Percentiles rank a stretch among this genome's conserved stretches.
Conservation (phyloP, 2,888 invertebrate species). For the Lissonota sp. region DNA sequence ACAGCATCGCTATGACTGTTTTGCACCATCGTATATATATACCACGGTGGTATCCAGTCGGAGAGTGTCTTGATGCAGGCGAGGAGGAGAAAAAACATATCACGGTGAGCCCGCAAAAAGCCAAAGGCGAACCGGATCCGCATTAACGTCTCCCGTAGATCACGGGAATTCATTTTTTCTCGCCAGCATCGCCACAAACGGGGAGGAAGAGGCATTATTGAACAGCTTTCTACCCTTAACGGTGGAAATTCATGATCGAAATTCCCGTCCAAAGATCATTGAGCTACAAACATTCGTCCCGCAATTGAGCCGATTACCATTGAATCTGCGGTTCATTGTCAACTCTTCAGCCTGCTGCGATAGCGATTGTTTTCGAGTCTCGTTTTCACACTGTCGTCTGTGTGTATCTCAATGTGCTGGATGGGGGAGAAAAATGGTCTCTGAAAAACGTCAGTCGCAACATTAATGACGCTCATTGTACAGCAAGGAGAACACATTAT, state of each 20-base stretch:
- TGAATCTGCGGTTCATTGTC: not conserved
- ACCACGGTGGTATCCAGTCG: not conserved
- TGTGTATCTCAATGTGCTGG: not conserved
- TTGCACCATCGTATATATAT: constrained; percentile 2
- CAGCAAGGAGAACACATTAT: constrained; percentile 5
- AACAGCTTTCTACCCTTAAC: too few species aligned
- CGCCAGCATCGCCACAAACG: too few species aligned
- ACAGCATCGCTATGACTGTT: not conserved
- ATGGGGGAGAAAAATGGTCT: not conserved
- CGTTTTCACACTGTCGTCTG: too few species aligned
- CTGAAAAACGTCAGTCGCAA: not conserved
- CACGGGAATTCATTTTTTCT: constrained; percentile 33
- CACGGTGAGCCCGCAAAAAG: constrained; percentile 65
- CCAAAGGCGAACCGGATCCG: constrained; percentile 80
- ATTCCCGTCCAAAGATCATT: too few species aligned
- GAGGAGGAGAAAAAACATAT: constrained; percentile 21
- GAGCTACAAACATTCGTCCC: too few species aligned
- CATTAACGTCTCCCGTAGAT: constrained; percentile 59
- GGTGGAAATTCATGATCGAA: too few species aligned
- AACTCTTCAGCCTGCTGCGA: not conserved
- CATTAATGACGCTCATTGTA: constrained; percentile 32
- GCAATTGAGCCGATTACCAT: not conserved
- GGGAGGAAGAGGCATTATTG: too few species aligned
- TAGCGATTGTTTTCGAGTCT: not conserved
- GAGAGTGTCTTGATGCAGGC: constrained; percentile 22